These are phyloP conservation scores for Gibbula magus DNA, from an alignment of 2,888 invertebrate genomes.

Conservation along the genomic window DNA sequence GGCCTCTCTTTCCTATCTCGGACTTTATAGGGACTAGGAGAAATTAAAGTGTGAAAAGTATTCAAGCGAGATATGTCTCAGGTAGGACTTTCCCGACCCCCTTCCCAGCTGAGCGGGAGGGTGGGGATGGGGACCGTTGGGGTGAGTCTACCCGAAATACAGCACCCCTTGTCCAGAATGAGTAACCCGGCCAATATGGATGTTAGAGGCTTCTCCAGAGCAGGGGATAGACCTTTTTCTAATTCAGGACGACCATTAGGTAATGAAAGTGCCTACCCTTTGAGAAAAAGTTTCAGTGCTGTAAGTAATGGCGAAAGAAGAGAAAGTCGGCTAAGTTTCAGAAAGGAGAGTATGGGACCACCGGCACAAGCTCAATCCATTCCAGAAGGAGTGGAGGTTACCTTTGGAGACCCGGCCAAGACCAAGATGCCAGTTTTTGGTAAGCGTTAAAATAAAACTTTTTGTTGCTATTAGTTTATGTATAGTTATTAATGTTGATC, in stretches of 20 bases:
- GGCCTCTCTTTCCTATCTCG: background rate
- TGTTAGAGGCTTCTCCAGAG: conserved; percentile 67
- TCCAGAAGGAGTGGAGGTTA: conserved; percentile 72
- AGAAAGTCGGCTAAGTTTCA: conserved; percentile 46
- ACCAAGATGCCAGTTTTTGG: conserved; percentile 73
- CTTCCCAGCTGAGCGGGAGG: conserved; percentile 46
- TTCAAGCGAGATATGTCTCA: conserved; percentile 55
- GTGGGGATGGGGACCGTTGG: conserved; percentile 44
- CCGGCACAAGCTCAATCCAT: conserved; percentile 56
- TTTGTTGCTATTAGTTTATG: no score
- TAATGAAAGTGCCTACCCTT: conserved; percentile 56
- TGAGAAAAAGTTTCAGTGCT: conserved; percentile 58
- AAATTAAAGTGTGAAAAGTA: background rate
- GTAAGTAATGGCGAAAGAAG: conserved; percentile 31
- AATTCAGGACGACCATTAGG: conserved; percentile 65
- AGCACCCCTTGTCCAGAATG: conserved; percentile 71
- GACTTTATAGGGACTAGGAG: background rate
- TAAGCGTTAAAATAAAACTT: no score
- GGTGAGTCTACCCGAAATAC: conserved; percentile 64
- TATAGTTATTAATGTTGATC: no score
- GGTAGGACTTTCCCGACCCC: conserved; percentile 56
- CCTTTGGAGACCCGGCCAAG: conserved; percentile 66
- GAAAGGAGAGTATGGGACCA: conserved; percentile 35
- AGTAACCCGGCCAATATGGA: conserved; percentile 66
- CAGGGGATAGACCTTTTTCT: conserved; percentile 57